A percentile compares a stretch with the other conserved stretches of the same genome.
Conservation (phyloP, 2,113 vertebrate genomes). For the Nerophis lumbriciformis region DNA sequence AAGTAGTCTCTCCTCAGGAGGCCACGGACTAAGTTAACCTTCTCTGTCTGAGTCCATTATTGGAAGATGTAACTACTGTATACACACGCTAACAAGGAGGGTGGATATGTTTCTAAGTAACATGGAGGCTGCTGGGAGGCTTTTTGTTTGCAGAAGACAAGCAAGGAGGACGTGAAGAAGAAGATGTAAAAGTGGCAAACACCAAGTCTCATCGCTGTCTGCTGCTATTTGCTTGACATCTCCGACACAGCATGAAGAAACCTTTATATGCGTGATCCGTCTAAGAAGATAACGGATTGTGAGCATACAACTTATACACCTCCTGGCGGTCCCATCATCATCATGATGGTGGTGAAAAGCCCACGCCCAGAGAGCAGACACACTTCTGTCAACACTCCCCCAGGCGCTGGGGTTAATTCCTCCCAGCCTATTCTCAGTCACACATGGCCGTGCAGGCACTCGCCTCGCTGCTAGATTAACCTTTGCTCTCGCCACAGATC, state of each 20-base stretch:
- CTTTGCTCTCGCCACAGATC: constrained; percentile 62
- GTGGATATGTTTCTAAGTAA: constrained; percentile 3
- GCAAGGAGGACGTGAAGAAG: constrained; percentile 3
- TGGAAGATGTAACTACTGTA: constrained; percentile 12
- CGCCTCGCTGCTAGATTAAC: constrained; percentile 66
- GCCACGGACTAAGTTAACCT: constrained; percentile 32
- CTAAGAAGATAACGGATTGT: constrained; percentile 64
- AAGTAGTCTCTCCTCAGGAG: constrained; percentile 27
- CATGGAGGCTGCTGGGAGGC: constrained; percentile 6
- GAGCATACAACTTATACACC: constrained; percentile 48
- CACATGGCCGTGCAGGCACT: constrained; percentile 56
- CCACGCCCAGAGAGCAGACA: constrained; percentile 17
- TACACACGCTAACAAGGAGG: constrained; percentile 7
- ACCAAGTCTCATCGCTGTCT: constrained; percentile 26
- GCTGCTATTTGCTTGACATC: constrained; percentile 62
- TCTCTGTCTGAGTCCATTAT: constrained; percentile 23
- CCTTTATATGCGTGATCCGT: constrained; percentile 54
- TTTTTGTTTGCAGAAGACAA: constrained; percentile 7
- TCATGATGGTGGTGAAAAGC: no score
- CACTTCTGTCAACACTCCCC: constrained; percentile 56
- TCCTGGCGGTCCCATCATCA: constrained; percentile 33
- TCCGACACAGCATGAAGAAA: constrained; percentile 58
- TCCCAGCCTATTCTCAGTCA: constrained; percentile 63
- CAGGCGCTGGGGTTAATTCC: constrained; percentile 57
- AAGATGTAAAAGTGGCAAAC: constrained; percentile 19